Base-by-base conservation (phyloP, 2,113 vertebrate species). In the Ascaphus truei region DNA sequence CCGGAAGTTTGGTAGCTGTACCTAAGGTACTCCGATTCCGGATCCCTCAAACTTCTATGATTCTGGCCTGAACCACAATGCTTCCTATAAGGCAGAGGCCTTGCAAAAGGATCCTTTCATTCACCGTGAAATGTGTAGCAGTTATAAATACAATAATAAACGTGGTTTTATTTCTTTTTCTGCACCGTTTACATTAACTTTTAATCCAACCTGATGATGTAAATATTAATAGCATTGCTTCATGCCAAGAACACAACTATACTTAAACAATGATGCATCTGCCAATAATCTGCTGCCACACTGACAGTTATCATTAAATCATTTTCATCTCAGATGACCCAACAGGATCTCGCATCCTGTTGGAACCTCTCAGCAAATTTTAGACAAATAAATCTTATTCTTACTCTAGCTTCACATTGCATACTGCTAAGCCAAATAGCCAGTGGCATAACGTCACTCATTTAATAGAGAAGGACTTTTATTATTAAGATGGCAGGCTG, bases 291-390 rank as follows among this genome's bases (percentile, higher is more conserved):
- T n/a, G n/a, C n/a, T n/a, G 7, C 6, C 3, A 11, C 9, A 55
- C 63, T 56, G 63, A 23, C 29, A 66, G 26, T 13, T 36, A 56
- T 56, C 26, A 66, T 66, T 39, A 50, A 51, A 23, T 34, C 18
- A 78, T 69, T 71, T 61, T 75, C 76, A 73, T 82, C 71, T 73
- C 57, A 73, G 62, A 71, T 73, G 76, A 76, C 73, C 76, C 55
- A 76, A 84, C 76, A 68, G 63, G 72, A 81, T 76, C 61, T 64
- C 60, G 73, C 73, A 81, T 78, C 76, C 76, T 79, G 67, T 77
- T 66, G 62, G 61, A 74, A 37, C 52, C 39, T 57, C 23, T 25
- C 67, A 22, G 73, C 50, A 22, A 59, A 68, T 50, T 75, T 78
- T 79, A 74, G 64, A 72, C 57, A 65, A 67, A 48, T 59, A 77